A percentile compares a stretch with the other conserved stretches of the same genome.
Conservation (phyloP, 2,888 invertebrate species). For the Drosophila mimetica region DNA sequence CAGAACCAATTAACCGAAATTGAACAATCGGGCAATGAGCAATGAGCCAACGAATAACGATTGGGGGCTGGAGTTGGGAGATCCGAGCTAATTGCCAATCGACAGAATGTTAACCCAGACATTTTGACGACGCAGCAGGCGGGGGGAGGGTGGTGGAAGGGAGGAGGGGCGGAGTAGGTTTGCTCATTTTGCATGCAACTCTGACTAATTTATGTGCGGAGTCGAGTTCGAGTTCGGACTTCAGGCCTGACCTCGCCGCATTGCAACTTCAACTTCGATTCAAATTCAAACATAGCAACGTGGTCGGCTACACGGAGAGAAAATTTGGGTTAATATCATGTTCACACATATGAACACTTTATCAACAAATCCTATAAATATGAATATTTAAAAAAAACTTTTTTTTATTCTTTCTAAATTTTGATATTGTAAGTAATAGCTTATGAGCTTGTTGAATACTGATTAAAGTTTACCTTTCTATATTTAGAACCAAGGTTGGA, state of each 20-base stretch:
- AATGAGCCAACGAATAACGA: constrained; percentile 43
- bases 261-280: constrained; percentile 30
- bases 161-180: not conserved
- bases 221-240: constrained; percentile 31
- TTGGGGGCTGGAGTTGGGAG: constrained; percentile 51
- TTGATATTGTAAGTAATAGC: no score
- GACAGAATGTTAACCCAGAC: constrained; percentile 61
- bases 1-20: constrained; percentile 80
- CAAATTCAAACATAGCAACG: constrained; percentile 15
- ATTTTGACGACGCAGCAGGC: constrained; percentile 67
- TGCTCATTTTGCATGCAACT: constrained; percentile 68
- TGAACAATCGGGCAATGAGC: constrained; percentile 65
- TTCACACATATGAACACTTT: no score
- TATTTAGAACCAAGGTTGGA: no score
- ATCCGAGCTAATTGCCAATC: constrained; percentile 72
- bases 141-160: no score
- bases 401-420: no score
- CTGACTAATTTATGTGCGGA: constrained; percentile 55
- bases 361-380: no score
- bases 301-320: constrained; percentile 1
- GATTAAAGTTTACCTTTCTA: no score
- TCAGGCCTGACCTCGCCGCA: constrained; percentile 37
- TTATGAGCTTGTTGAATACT: no score
- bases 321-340: not conserved
- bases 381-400: no score